Evolutionary conservation across 2,888 invertebrate genomes (phyloP).

Genomic region (Ichneumon xanthorius): DNA sequence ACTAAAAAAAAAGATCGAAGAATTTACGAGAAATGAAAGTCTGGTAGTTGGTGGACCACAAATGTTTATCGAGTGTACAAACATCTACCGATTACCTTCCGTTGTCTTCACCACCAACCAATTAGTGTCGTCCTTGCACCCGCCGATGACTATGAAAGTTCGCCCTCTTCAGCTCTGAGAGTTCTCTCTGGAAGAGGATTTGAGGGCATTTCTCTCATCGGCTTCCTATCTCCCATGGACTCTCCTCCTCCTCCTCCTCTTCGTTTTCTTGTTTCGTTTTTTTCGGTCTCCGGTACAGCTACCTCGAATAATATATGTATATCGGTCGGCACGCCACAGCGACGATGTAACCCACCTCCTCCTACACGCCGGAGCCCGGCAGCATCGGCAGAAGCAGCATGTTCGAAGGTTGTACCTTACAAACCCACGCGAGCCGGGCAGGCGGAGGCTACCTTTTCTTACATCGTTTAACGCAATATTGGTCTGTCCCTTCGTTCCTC

Average conservation of each 20-base stretch:
- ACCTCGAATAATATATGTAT: constrained; percentile 66
- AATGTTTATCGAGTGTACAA: neutral
- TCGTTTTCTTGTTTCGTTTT: constrained; percentile 42
- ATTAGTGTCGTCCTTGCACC: neutral
- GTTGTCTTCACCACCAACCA: neutral
- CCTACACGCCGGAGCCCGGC: constrained; percentile 57
- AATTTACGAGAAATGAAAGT: neutral
- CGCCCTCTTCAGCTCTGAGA: neutral
- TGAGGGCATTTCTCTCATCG: constrained; percentile 33
- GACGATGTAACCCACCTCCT: constrained; percentile 64
- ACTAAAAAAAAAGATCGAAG: no score
- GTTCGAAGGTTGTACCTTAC: constrained; percentile 64
- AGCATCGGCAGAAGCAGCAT: constrained; percentile 63
- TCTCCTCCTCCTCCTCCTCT: constrained; percentile 29
- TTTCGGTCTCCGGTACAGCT: constrained; percentile 30
- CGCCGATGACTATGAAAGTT: neutral
- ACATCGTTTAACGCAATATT: constrained; percentile 70
- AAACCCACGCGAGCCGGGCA: constrained; percentile 61
- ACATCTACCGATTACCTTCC: neutral
- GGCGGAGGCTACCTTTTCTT: constrained; percentile 65
- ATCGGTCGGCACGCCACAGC: constrained; percentile 53
- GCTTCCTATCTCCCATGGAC: constrained; percentile 49
- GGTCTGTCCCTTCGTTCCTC: constrained; percentile 49
- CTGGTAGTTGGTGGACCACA: neutral
- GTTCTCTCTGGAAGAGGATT: constrained; percentile 24